Conservation (phyloP, 92 coral and sea anemone species). For the Galaxea fascicularis region DNA sequence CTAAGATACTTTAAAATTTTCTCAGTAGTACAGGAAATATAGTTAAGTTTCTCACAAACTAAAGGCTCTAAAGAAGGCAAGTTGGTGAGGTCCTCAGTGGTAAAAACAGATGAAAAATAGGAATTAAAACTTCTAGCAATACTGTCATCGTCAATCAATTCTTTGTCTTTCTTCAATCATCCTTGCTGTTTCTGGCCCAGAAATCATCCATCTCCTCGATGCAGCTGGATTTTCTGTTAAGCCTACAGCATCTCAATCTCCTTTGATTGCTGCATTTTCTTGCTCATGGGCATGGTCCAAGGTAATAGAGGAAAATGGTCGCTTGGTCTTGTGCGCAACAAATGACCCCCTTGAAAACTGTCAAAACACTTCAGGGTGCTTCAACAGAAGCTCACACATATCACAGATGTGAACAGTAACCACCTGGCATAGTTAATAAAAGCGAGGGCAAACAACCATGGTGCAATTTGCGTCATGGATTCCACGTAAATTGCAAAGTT, state of each 20-base stretch:
- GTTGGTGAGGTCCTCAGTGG: background rate
- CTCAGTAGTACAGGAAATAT: constrained; percentile 14
- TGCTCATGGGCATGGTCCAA: constrained; percentile 54
- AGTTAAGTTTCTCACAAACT: constrained; percentile 10
- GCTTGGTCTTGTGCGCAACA: constrained; percentile 40
- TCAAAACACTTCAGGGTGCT: background rate
- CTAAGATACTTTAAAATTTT: constrained; percentile 1
- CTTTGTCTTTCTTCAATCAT: too few relatives aligned
- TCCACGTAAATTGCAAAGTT: constrained; percentile 45
- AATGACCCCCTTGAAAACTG: constrained; percentile 28
- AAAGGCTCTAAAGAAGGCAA: background rate
- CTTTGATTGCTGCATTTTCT: too few relatives aligned
- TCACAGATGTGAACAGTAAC: constrained; percentile 22
- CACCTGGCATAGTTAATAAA: constrained; percentile 37
- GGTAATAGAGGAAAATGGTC: constrained; percentile 40
- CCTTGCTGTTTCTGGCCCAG: too few relatives aligned
- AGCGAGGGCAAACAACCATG: constrained; percentile 68
- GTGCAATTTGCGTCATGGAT: constrained; percentile 3
- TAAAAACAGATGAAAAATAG: background rate
- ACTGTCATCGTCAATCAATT: background rate
- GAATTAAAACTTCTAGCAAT: background rate
- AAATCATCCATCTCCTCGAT: too few relatives aligned
- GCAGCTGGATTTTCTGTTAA: too few relatives aligned
- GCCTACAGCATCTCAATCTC: too few relatives aligned
- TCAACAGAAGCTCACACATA: constrained; percentile 3